These are phyloP conservation scores for Microctonus hyperodae DNA, from an alignment of 2,888 invertebrate species.

Conservation along the genomic window DNA sequence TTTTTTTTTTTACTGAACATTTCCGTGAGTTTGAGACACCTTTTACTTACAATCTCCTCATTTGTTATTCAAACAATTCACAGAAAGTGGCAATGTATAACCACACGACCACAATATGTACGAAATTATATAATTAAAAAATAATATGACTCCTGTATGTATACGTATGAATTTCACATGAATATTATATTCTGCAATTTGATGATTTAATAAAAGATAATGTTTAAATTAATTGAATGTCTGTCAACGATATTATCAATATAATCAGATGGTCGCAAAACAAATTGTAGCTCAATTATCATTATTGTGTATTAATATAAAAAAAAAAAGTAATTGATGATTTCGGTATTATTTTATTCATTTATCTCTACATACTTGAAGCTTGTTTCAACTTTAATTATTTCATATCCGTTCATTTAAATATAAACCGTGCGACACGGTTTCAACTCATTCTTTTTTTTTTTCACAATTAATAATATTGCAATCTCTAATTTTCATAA, in stretches of 20 bases:
- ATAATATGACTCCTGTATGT: neutral
- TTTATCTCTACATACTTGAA: neutral
- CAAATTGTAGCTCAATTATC: too few relatives aligned
- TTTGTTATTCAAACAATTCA: neutral
- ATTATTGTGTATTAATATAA: too few relatives aligned
- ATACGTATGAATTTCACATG: neutral
- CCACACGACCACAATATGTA: neutral
- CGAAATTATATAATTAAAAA: neutral
- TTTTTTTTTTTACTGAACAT: neutral
- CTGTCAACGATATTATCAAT: too few relatives aligned
- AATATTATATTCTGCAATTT: neutral
- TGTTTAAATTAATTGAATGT: too few relatives aligned
- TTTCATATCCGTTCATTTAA: neutral
- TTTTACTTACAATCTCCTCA: neutral
- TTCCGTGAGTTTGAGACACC: neutral
- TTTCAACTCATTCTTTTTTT: neutral
- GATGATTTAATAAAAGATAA: neutral
- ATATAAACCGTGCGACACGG: neutral
- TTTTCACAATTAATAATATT: neutral
- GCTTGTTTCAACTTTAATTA: neutral
- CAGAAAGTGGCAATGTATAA: neutral
- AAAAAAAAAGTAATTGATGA: neutral
- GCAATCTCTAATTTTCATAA: neutral
- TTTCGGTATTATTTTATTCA: neutral
- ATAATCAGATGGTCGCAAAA: too few relatives aligned